Evolutionary conservation across 2,797 vertebrate genomes (phyloP).

Genomic region (Argyrosomus regius): DNA sequence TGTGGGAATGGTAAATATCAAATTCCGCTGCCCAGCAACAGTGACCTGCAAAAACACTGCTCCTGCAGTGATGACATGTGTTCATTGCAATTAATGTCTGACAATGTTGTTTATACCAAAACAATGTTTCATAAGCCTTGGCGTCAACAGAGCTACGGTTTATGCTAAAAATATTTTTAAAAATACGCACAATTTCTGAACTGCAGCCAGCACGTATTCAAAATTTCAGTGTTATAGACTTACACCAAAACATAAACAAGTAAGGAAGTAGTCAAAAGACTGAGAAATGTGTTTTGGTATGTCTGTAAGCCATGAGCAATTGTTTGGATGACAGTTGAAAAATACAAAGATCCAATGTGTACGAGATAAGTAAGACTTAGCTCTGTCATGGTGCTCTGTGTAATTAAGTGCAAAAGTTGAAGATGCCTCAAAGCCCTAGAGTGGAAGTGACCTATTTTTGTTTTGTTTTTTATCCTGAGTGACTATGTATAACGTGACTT

Average conservation of each 20-base stretch:
- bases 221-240: background rate
- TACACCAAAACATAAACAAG: background rate
- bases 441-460: constrained; percentile 69
- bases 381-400: constrained; percentile 39
- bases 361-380: constrained; percentile 30
- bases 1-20: constrained; percentile 43
- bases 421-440: constrained; percentile 54
- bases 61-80: constrained; percentile 10
- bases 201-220: background rate
- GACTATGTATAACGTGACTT: constrained; percentile 64
- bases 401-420: constrained; percentile 56
- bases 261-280: background rate
- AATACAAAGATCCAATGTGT: constrained; percentile 31
- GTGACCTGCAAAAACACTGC: constrained; percentile 29
- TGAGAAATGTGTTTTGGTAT: constrained; percentile 12
- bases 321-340: constrained; percentile 35
- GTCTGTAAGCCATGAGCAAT: constrained; percentile 10
- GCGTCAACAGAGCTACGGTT: background rate
- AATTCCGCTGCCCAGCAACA: constrained; percentile 22
- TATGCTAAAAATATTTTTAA: background rate
- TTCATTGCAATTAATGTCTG: constrained; percentile 37
- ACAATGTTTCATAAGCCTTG: background rate
- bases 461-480: constrained; percentile 33
- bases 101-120: background rate
- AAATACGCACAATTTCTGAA: background rate